phyloP scores from a whole-genome alignment of 2,888 invertebrate species.

The Synergus gifuensis region DNA sequence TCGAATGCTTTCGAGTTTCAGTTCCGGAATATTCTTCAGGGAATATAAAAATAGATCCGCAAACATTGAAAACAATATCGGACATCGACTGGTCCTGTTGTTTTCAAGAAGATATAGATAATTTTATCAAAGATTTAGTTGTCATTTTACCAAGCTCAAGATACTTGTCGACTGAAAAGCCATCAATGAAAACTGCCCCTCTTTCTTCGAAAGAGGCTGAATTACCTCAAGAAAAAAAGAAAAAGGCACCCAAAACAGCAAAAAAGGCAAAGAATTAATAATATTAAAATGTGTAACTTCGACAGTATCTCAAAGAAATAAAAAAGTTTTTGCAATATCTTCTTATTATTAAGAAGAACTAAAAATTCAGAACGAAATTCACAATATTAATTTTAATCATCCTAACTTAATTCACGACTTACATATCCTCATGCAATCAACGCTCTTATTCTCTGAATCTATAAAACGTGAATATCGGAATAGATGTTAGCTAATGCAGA shows the following conservation, averaged over 20 bases:
- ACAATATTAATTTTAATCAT: background rate
- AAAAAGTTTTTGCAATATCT: background rate
- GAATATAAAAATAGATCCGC: background rate
- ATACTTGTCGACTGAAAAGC: background rate
- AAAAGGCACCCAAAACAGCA: background rate
- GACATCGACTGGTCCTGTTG: background rate
- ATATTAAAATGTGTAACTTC: background rate
- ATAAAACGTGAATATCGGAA: background rate
- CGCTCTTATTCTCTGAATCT: background rate
- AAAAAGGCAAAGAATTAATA: background rate
- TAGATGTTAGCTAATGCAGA: background rate
- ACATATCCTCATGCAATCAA: slow-evolving; percentile 17
- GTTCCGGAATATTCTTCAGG: background rate
- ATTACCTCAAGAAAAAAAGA: background rate
- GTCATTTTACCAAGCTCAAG: slow-evolving; percentile 1
- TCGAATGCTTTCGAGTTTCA: background rate
- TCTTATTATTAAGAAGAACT: background rate
- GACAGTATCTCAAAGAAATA: background rate
- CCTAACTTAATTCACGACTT: background rate
- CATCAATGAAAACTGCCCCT: background rate
- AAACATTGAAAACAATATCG: background rate
- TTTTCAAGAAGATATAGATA: background rate
- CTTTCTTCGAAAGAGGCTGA: background rate
- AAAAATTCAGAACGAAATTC: background rate
- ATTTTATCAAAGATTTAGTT: slow-evolving; percentile 15